Evolutionary conservation across 2,797 vertebrate species (phyloP), one percentile per base, ranked within the genome.

Genomic region (Rhinogobio ventralis): DNA sequence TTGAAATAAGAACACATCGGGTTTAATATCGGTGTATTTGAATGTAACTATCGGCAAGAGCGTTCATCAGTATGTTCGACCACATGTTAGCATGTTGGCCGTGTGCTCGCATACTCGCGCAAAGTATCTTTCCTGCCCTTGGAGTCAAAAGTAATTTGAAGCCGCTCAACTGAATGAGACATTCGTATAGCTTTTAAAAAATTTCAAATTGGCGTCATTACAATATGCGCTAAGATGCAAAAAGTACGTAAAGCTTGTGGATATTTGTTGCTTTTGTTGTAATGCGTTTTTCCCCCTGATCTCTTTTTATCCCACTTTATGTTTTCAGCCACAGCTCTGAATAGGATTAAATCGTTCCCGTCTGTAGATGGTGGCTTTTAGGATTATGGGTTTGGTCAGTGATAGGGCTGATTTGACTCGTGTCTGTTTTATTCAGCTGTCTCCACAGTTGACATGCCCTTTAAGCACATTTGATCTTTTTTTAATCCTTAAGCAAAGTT

Each of bases 301-400:
- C 80, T 91, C 81, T 42, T 62, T 86, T 92, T 83, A 92, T 90
- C 87, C 74, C 0, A 20, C 49, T 90, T 8, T 49, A 86, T 85
- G 86, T 73, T 91, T 82, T 76, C 33, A 87, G 30, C 33, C 74
- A 42, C 77, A 81, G 76, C 49, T 90, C 72, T 92, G 93, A 96
- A 96, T 96, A 91, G 95, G 96, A 98, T 98, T 97, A 98, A 93
- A 96, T 95, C 95, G 95, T 96, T 96, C 93, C 93, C 92, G 93
- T 93, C 92, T 92, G n/a, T 94, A 94, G 94, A 93, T 96, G 95
- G 93, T 88, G 92, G 93, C 94, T 94, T 93, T 95, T 91, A 74
- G 95, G 95, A 95, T 97, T 97, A 97, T 95, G 90, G 94, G 94
- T 91, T 96, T 96, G 93, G 94, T 96, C 93, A 96, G 94, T 95